Percentiles rank a stretch among this genome's conserved stretches.
Evolutionary conservation across 2,888 invertebrate genomes (phyloP).

Genomic region (Agrypnus murinus): DNA sequence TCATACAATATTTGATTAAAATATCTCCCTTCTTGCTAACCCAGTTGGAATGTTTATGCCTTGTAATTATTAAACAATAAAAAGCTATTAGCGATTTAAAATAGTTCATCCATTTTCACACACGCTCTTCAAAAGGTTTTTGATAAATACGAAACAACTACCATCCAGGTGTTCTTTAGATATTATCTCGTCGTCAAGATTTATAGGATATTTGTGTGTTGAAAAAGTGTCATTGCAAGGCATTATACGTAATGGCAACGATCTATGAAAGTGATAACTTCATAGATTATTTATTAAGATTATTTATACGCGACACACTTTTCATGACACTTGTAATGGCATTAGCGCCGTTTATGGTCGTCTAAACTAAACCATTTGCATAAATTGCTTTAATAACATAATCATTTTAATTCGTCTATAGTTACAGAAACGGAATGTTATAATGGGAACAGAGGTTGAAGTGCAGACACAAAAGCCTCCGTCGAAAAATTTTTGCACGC

Average conservation of each 20-base stretch:
- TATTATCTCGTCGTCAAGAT: conserved; percentile 76
- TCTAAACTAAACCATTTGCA: conserved; percentile 14
- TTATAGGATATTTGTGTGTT: not conserved
- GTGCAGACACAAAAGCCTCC: conserved; percentile 69
- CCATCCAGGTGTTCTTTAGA: conserved; percentile 77
- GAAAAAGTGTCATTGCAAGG: not conserved
- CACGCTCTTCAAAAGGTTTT: too few species aligned
- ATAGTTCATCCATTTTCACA: too few species aligned
- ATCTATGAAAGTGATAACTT: conserved; percentile 11
- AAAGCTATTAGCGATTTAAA: too few species aligned
- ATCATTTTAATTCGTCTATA: conserved; percentile 17
- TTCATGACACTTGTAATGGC: conserved; percentile 20
- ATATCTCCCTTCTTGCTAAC: too few species aligned
- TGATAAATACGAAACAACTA: too few species aligned
- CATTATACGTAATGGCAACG: not conserved
- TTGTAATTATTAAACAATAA: too few species aligned
- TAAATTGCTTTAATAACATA: conserved; percentile 23
- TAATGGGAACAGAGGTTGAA: conserved; percentile 79
- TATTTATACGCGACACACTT: conserved; percentile 24
- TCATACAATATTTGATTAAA: too few species aligned
- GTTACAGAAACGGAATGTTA: conserved; percentile 79
- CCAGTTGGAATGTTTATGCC: too few species aligned
- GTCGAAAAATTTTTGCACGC: conserved; percentile 17
- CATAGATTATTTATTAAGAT: not conserved
- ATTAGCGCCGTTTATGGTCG: conserved; percentile 20